phyloP scores from a whole-genome alignment of 1,140 invertebrate species.

The Dryas iulia region DNA sequence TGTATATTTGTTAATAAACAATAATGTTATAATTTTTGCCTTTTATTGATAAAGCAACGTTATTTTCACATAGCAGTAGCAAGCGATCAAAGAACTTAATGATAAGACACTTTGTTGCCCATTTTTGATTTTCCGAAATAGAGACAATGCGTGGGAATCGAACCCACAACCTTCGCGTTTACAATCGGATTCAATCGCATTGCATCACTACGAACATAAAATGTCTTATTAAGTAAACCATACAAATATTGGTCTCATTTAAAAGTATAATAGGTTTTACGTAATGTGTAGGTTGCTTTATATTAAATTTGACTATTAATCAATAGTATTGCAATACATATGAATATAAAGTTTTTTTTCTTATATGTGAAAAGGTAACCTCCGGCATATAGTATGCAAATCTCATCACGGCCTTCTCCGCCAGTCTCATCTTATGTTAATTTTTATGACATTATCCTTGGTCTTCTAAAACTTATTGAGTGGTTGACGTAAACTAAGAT shows the following conservation, averaged over 20 bases:
- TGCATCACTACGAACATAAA: too few species aligned
- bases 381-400: conserved; percentile 38
- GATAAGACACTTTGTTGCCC: too few species aligned
- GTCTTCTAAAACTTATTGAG: conserved; percentile 35
- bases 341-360: background rate
- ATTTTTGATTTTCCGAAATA: too few species aligned
- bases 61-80: too few species aligned
- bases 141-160: too few species aligned
- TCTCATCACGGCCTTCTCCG: conserved; percentile 40
- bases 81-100: too few species aligned
- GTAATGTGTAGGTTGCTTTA: background rate
- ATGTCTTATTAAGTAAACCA: background rate
- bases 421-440: conserved; percentile 39
- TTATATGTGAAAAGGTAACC: conserved; percentile 14
- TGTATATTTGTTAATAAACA: conserved; percentile 64
- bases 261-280: background rate
- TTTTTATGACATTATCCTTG: conserved; percentile 50
- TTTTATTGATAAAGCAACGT: conserved; percentile 36
- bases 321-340: background rate
- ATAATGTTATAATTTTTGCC: conserved; percentile 46
- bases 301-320: background rate
- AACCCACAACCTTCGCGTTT: too few species aligned
- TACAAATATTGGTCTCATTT: background rate
- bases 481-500: background rate
- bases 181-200: too few species aligned